A percentile compares a stretch with the other conserved stretches of the same genome.
Evolutionary conservation across 1,140 invertebrate species (phyloP).

Genomic region (Babylonia areolata): DNA sequence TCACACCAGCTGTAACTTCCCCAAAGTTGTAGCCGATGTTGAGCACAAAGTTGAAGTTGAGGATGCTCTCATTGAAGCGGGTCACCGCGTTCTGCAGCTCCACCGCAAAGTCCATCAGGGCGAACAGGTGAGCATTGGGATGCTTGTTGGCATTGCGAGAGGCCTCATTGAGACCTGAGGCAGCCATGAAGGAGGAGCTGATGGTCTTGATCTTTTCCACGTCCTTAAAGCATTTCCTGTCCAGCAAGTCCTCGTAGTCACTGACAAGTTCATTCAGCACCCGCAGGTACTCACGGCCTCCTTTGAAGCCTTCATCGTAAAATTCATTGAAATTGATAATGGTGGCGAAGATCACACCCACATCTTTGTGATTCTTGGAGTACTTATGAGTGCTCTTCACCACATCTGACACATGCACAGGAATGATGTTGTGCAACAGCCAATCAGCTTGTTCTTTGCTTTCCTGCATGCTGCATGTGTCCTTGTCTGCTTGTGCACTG

Average conservation of each 20-base stretch:
- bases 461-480: conserved; percentile 69
- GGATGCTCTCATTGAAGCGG: conserved; percentile 90
- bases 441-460: conserved; percentile 95
- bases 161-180: conserved; percentile 91
- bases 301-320: conserved; percentile 95
- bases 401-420: conserved; percentile 93
- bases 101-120: conserved; percentile 91
- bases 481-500: conserved; percentile 85
- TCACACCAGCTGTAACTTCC: conserved; percentile 96
- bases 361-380: conserved; percentile 95
- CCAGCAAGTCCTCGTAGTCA: conserved; percentile 95
- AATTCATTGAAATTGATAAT: conserved; percentile 97
- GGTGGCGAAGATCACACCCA: conserved; percentile 95
- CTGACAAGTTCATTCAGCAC: conserved; percentile 95
- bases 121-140: conserved; percentile 87
- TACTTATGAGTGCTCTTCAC: conserved; percentile 95
- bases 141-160: conserved; percentile 79
- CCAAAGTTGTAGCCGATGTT: conserved; percentile 84
- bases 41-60: conserved; percentile 94
- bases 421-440: conserved; percentile 97
- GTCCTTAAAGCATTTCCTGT: conserved; percentile 87
- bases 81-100: conserved; percentile 89
- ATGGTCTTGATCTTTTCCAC: conserved; percentile 99
- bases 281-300: conserved; percentile 89
- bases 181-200: conserved; percentile 98